These are phyloP conservation scores for fruit fly (Drosophila melanogaster) DNA, from an alignment of 1,140 invertebrate genomes.

Conservation along the genomic window Release_6_plus_ISO1_MT NT_037436.4:20173001-20173500, in stretches of 20 bases:
- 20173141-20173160: constrained; percentile 58
- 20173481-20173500: not conserved
- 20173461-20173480: not conserved
- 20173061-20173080: constrained; percentile 23
- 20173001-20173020: no score
- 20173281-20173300: constrained; percentile 7
- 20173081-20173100: constrained; percentile 43
- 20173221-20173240: constrained; percentile 16
- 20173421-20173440: constrained; percentile 11
- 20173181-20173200: constrained; percentile 53
- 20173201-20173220: constrained; percentile 53
- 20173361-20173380: constrained; percentile 45
- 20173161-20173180: constrained; percentile 30
- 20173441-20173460: constrained; percentile 12
- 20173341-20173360: constrained; percentile 33
- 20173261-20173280: constrained; percentile 25
- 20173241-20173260: constrained; percentile 16
- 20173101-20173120: constrained; percentile 31
- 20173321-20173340: constrained; percentile 1
- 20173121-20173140: constrained; percentile 62
- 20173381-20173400: constrained; percentile 24
- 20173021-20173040: no score
- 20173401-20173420: constrained; percentile 44
- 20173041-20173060: not conserved
- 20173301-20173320: constrained; percentile 17